Evolutionary conservation across 2,888 invertebrate genomes (phyloP), one percentile per base, ranked within the genome.

Genomic region (Ophion ellenae): DNA sequence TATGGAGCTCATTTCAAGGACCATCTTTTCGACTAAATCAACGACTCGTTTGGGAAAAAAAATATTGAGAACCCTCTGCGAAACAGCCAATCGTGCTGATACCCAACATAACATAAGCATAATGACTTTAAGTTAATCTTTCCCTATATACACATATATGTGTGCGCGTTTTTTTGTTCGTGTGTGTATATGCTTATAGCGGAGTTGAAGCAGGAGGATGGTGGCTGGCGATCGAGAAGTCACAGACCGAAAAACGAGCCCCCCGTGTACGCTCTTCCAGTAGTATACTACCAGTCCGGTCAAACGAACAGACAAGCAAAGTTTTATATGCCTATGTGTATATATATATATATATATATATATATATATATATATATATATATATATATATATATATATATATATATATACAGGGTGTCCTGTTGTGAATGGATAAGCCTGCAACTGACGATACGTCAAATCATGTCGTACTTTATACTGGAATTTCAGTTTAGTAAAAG

Each of bases 181-280:
- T 74, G 24, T 63, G 14, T 67, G n/a, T 76, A 53, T 57, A 3
- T 77, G 28, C 59, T 61, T 76, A 76, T 70, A 20, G 40, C 64
- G 74, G 59, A 53, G 57, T 81, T 70, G 59, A 70, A 86, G 83
- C 69, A 36, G 66, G 59, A 66, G 63, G 83, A 80, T 74, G 81
- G 78, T 84, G 61, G 77, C 66, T 32, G 64, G 61, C 32, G 75
- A 81, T 77, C 67, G 82, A 77, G 78, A 79, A 83, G 81, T 81
- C 69, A 77, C 64, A 78, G 83, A 83, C 77, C 74, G 81, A 81
- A 83, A 86, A 86, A 86, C 81, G 83, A 86, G 77, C 69, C 78
- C 83, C 83, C 69, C 20, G 80, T 57, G 86, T 77, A 64, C 74
- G 70, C 36, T 70, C 74, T 59, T 83, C 69, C 69, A 77, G 64